Base-by-base conservation (phyloP, 2,888 invertebrate species). In the Acanthosepion lycidas region DNA sequence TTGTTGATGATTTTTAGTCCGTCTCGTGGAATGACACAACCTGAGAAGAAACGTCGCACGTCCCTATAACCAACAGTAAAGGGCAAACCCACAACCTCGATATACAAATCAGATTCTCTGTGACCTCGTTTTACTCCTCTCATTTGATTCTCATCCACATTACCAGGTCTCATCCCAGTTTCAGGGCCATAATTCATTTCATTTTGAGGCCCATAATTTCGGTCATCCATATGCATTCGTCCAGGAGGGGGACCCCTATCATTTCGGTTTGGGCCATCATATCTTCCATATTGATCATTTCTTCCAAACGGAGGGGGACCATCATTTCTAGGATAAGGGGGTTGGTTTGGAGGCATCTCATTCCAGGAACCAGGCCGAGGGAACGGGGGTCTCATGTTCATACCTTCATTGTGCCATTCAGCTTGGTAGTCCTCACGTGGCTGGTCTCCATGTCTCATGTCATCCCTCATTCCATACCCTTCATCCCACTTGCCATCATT, bases 1-100 rank as follows among this genome's bases (percentile, higher is more conserved):
- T 99, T 99, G 96, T 98, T 98, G 26, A 99, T 98, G 97, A 99
- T 98, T 97, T 99, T 99, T 94, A 99, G 98, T 28, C 99, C 99
- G 96, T 98, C 98, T 96, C 98, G 98, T 93, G 98, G 98, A 95
- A 99, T 98, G 95, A 98, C 98, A 92, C 98, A 97, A 92, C 98
- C 98, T 12, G 98, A 98, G 97, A 99, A 99, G 96, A 99, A 98
- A 94, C 98, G 98, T 26, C 99, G 98, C 0, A 99, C 98, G 96
- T 99, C 99, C 91, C 98, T 98, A 97, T 98, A 99, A 93, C 98
- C 98, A 2, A 98, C 98, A 95, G 97, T 97, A 42, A 98, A 98
- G 9, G 98, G 98, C 97, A 99, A 98, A 96, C 98, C 98, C 53
- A 98, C 98, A 12, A 99, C 98, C 96, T 98, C 98, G 5, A 99